Conservation (phyloP, 2,113 vertebrate species). For the Hymenochirus boettgeri region DNA sequence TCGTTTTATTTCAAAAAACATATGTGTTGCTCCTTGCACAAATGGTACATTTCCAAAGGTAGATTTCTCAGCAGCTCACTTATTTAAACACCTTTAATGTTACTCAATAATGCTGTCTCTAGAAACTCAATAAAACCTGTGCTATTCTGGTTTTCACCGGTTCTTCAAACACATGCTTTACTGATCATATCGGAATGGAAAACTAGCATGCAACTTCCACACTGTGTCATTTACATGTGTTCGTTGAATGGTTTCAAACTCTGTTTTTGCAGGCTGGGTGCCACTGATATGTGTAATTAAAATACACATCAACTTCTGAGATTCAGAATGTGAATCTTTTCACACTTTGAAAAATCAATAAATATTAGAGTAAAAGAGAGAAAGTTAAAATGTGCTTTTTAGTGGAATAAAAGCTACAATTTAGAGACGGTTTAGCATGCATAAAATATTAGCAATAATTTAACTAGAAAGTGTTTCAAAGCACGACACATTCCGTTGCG, state of each 20-base stretch:
- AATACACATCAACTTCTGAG: constrained; percentile 34
- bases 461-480: too few relatives aligned
- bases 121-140: constrained; percentile 54
- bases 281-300: constrained; percentile 29
- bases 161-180: constrained; percentile 53
- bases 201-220: constrained; percentile 44
- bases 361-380: constrained; percentile 11
- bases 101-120: constrained; percentile 47
- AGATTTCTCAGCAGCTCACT: constrained; percentile 45
- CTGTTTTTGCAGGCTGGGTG: constrained; percentile 49
- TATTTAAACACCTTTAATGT: constrained; percentile 40
- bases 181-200: constrained; percentile 49
- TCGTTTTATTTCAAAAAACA: constrained; percentile 52
- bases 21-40: constrained; percentile 46
- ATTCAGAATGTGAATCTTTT: constrained; percentile 44
- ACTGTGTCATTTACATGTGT: constrained; percentile 41
- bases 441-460: too few relatives aligned
- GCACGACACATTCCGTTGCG: too few relatives aligned
- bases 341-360: constrained; percentile 33
- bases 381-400: constrained; percentile 13
- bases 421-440: too few relatives aligned
- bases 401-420: constrained; percentile 5
- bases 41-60: constrained; percentile 52
- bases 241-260: constrained; percentile 43
- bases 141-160: constrained; percentile 42